These are phyloP conservation scores for Brevipalpus yothersi DNA, from an alignment of 1,140 invertebrate species.

Conservation along the genomic window DNA sequence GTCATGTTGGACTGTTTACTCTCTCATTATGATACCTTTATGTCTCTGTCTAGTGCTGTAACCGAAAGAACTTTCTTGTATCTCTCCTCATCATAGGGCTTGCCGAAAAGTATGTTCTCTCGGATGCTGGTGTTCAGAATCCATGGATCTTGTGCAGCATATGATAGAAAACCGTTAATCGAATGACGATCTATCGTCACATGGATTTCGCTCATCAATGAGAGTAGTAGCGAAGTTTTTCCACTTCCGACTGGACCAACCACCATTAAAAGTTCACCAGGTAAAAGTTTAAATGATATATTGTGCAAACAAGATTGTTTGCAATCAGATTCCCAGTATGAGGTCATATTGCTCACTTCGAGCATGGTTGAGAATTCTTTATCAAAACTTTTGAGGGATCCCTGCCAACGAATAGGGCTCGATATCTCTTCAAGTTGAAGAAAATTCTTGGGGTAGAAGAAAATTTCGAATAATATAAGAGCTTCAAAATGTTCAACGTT, in stretches of 20 bases:
- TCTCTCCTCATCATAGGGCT: conserved; percentile 35
- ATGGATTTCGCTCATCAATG: conserved; percentile 21
- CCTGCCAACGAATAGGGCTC: neutral
- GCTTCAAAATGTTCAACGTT: too few relatives aligned
- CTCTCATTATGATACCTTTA: conserved; percentile 13
- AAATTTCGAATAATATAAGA: neutral
- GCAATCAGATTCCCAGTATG: neutral
- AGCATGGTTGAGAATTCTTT: conserved; percentile 21
- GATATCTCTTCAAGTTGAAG: neutral
- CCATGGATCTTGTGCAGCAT: conserved; percentile 73
- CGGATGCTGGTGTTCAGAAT: conserved; percentile 47
- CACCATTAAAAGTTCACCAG: conserved; percentile 37
- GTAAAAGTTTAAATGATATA: conserved; percentile 33
- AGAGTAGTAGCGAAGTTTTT: conserved; percentile 20
- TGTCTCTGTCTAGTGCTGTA: conserved; percentile 17
- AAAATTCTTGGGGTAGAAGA: neutral
- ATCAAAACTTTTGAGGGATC: neutral
- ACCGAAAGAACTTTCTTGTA: conserved; percentile 34
- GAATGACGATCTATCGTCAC: conserved; percentile 34
- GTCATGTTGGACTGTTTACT: neutral
- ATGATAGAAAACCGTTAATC: conserved; percentile 49
- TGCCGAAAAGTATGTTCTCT: conserved; percentile 67
- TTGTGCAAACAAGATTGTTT: conserved; percentile 20
- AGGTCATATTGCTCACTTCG: neutral
- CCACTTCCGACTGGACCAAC: conserved; percentile 53